phyloP scores from a whole-genome alignment of 1,140 invertebrate species.

The Lucilia cuprina region DNA sequence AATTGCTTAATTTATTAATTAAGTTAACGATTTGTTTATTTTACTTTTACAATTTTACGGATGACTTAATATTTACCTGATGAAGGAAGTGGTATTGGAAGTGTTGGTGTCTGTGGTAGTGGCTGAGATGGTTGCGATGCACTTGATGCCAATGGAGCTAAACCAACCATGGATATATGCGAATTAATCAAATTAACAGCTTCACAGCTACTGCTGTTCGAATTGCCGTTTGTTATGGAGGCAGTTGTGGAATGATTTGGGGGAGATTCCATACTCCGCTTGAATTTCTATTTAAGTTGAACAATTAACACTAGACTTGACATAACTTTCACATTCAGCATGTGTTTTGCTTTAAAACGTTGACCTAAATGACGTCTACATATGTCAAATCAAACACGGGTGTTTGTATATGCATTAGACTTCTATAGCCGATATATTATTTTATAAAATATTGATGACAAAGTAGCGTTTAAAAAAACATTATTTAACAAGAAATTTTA shows the following conservation, averaged over 20 bases:
- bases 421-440: too few relatives aligned
- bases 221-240: slow-evolving; percentile 26
- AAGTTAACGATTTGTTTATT: too few relatives aligned
- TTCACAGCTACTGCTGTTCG: slow-evolving; percentile 18
- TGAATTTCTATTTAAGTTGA: neutral
- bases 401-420: too few relatives aligned
- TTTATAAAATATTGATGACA: too few relatives aligned
- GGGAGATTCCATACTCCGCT: slow-evolving; percentile 37
- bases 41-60: too few relatives aligned
- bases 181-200: slow-evolving; percentile 6
- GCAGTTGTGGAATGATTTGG: neutral
- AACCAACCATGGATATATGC: slow-evolving; percentile 23
- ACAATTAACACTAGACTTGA: neutral
- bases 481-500: too few relatives aligned
- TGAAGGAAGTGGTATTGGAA: slow-evolving; percentile 35
- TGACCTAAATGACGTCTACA: too few relatives aligned
- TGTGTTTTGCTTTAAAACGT: neutral
- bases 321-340: neutral
- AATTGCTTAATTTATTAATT: too few relatives aligned
- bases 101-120: neutral
- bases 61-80: slow-evolving; percentile 28
- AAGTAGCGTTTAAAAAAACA: too few relatives aligned
- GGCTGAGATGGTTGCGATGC: neutral
- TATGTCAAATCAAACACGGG: too few relatives aligned
- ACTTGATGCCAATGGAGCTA: slow-evolving; percentile 1